Evolutionary conservation across 1,140 invertebrate genomes (phyloP), one percentile per base, ranked within the genome.

Genomic region (Drosophila pruinosa): DNA sequence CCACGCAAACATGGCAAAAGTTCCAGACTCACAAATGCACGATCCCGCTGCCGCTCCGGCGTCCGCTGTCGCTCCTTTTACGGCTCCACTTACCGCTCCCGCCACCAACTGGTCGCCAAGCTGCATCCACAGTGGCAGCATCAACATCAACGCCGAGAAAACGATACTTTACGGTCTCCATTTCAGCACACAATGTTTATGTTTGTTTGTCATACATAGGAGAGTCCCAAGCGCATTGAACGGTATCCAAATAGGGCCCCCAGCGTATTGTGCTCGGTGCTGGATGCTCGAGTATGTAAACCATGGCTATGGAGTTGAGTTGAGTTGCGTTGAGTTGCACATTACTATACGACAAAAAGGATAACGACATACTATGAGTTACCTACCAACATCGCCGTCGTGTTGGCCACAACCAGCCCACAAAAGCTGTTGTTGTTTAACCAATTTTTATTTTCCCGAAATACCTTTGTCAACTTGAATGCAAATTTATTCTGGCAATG

Each of bases 181-280:
- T 75, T 82, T 74, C 78, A 15, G 72, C 63, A 86, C 81, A 85
- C 81, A 85, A 75, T 85, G 81, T 85, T 82, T 81, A 88, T 85
- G 81, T 88, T 81, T 85, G 81, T 81, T 85, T 85, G 81, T 85
- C 81, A 85, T 85, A 85, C 81, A 85, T 88, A 43, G 77, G 8
- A 74, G 48, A 75, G 78, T 85, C 82, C 70, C 81, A 48, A 70
- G 81, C 76, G 81, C 81, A 85, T 85, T 81, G 81, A 88, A 88
- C 82, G 78, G 65, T 85, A 85, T 74, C 81, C 82, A 85, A 85
- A 85, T 85, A 71, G 70, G 78, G 50, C 82, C 81, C 64, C 62
- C 48, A 74, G 81, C 81, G 78, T 68, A 82, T 88, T 78, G 82
- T 86, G 64, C 75, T 64, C 64, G 58, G 50, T 12, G 62, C 43